Conservation (phyloP, 2,113 vertebrate genomes). For the Tragelaphus imberbis region DNA sequence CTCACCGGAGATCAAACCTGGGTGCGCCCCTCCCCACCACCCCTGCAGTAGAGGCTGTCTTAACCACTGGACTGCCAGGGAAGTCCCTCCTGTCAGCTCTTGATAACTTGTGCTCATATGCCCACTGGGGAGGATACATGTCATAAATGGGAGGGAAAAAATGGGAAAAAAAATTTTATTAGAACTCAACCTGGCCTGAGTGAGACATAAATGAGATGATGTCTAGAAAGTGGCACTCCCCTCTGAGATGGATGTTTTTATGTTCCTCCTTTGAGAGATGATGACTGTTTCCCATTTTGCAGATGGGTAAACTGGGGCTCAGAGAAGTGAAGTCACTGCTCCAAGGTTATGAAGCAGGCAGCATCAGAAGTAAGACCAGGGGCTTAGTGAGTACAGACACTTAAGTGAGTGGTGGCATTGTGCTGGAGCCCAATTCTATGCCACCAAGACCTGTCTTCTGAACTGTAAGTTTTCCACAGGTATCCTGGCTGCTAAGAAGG, state of each 20-base stretch:
- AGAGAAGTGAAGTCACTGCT: background rate
- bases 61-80: background rate
- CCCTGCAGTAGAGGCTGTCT: background rate
- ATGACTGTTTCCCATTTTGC: background rate
- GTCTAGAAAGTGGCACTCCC: background rate
- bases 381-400: fast-evolving
- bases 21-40: background rate
- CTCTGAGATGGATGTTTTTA: background rate
- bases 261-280: background rate
- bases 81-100: background rate
- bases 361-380: background rate
- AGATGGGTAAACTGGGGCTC: background rate
- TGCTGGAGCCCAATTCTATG: background rate
- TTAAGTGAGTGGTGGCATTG: fast-evolving
- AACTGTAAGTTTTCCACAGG: background rate
- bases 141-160: background rate
- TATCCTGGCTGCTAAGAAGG: background rate
- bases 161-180: background rate
- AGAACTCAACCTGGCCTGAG: background rate
- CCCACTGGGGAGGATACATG: background rate
- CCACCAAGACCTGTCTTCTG: background rate
- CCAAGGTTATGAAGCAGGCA: background rate
- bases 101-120: fast-evolving
- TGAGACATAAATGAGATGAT: background rate
- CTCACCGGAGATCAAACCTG: background rate